Evolutionary conservation across 2,797 vertebrate genomes (phyloP), one percentile per base, ranked within the genome.

Genomic region (Knipowitschia caucasica): DNA sequence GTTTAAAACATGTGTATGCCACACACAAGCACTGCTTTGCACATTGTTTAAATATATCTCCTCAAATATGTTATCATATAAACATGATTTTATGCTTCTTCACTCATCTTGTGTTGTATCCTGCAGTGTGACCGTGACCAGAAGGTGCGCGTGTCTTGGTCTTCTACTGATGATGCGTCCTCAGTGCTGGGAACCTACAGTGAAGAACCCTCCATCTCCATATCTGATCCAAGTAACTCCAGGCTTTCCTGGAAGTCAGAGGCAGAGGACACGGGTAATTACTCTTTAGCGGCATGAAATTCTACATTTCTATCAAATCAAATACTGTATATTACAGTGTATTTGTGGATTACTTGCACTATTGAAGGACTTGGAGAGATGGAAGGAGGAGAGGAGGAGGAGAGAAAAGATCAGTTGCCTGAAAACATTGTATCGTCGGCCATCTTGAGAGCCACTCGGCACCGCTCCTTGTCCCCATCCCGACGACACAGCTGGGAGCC

Each of bases 401-500:
- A 95, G 71, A 89, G 89, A 51, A 88, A 90, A 80, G 93, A 95
- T 78, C 88, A 90, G 30, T 89, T 95, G 72, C 86, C 87, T 0
- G 92, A 94, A 4, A 92, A 91, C 52, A 1, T 86, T 0, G 63
- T 80, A 17, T 84, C 77, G 10, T 67, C 89, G 1, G 81, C 88
- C 0, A 64, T 90, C 21, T 60, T 92, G 9, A 81, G 91, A 23
- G 34, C 71, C 44, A 78, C 92, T 45, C 80, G 89, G 39, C 80
- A 89, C 54, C 84, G 90, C 3, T 92, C 94, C 0, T 77, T 91
- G 42, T 95, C 95, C 2, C 94, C 94, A 0, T 89, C 92, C 60
- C 90, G 94, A 1, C 89, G 94, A 7, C 95, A 98, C 80, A 98
- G 95, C 64, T 98, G 95, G 95, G 94, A 92, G 15, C 94, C 93